Percentiles rank a stretch among this genome's conserved stretches.
phyloP scores from a whole-genome alignment of 2,888 invertebrate species.

The Drosophila quinaria region DNA sequence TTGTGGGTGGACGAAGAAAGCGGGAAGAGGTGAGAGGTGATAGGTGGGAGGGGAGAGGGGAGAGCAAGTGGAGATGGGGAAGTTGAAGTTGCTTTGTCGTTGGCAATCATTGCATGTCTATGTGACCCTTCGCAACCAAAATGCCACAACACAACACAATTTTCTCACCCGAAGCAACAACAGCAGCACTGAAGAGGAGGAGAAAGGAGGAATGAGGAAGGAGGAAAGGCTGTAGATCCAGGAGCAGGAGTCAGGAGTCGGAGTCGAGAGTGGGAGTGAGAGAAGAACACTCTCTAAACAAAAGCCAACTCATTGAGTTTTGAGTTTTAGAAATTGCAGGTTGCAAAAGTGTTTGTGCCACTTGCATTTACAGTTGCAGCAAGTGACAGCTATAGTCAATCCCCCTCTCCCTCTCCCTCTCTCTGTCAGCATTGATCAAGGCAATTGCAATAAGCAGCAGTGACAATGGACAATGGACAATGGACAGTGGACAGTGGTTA shows the following conservation, averaged over 20 bases:
- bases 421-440: slow-evolving; percentile 63
- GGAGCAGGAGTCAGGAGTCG: not conserved
- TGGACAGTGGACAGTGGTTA: slow-evolving; percentile 11
- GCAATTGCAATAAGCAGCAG: slow-evolving; percentile 62
- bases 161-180: slow-evolving; percentile 64
- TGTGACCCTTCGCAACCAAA: slow-evolving; percentile 76
- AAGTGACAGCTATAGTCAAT: slow-evolving; percentile 48
- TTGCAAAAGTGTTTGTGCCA: slow-evolving; percentile 10
- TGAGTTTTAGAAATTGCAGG: slow-evolving; percentile 48
- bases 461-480: slow-evolving; percentile 31
- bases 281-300: slow-evolving; percentile 61
- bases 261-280: not conserved
- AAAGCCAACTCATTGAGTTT: slow-evolving; percentile 74
- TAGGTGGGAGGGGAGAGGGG: no score
- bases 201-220: not conserved
- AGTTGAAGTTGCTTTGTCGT: slow-evolving; percentile 55
- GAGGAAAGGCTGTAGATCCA: not conserved
- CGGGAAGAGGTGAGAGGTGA: not conserved
- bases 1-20: slow-evolving; percentile 8
- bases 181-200: not conserved
- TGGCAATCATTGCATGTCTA: slow-evolving; percentile 50
- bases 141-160: slow-evolving; percentile 77
- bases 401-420: not conserved
- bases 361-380: slow-evolving; percentile 59
- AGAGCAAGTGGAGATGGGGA: not conserved